A percentile compares a stretch with the other conserved stretches of the same genome.
These are phyloP conservation scores for Trichoplusia ni DNA, from an alignment of 1,140 invertebrate species.

Conservation along the genomic window DNA sequence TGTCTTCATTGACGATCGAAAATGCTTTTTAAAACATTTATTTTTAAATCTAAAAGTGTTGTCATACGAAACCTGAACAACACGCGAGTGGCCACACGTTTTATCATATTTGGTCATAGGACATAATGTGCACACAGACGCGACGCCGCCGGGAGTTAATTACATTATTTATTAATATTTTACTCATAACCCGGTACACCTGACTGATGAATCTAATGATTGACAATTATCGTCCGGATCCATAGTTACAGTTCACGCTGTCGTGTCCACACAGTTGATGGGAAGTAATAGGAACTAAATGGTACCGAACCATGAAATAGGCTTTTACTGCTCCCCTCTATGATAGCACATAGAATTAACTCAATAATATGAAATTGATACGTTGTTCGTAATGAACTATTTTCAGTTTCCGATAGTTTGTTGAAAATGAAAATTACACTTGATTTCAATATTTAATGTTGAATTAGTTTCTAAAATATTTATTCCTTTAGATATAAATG, in stretches of 20 bases:
- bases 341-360: background rate
- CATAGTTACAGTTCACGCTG: background rate
- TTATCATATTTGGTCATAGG: too few relatives aligned
- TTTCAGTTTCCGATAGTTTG: too few relatives aligned
- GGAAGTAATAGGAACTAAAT: background rate
- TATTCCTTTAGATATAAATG: too few relatives aligned
- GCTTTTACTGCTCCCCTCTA: background rate
- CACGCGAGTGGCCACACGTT: conserved; percentile 6
- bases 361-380: too few relatives aligned
- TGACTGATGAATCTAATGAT: conserved; percentile 33
- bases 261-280: background rate
- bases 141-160: conserved; percentile 22
- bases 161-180: conserved; percentile 34
- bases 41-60: conserved; percentile 3
- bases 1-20: too few relatives aligned
- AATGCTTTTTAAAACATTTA: background rate
- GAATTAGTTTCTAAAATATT: too few relatives aligned
- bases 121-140: conserved; percentile 18
- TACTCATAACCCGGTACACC: conserved; percentile 1
- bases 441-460: too few relatives aligned
- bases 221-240: conserved; percentile 28
- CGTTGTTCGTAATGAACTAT: too few relatives aligned
- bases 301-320: background rate
- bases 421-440: too few relatives aligned
- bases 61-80: conserved; percentile 17